phyloP scores from a whole-genome alignment of 2,113 vertebrate species.

The Ia io region DNA sequence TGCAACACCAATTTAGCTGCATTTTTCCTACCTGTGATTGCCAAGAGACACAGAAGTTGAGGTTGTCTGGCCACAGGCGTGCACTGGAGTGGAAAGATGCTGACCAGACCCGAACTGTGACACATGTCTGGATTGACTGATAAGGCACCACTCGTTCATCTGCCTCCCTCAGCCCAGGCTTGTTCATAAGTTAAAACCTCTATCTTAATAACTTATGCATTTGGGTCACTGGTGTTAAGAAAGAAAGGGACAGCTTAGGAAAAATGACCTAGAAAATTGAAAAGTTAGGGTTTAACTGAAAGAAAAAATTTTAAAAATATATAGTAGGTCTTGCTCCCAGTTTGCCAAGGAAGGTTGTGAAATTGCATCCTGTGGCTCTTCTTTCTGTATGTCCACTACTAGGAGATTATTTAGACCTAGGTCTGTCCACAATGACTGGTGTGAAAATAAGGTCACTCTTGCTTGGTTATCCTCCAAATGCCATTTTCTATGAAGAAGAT shows the following conservation, averaged over 20 bases:
- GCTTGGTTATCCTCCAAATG: neutral
- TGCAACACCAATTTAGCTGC: neutral
- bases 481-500: neutral
- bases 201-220: slow-evolving; percentile 45
- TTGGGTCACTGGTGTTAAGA: slow-evolving; percentile 48
- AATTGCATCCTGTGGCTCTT: neutral
- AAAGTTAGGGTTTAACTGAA: slow-evolving; percentile 51
- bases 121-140: neutral
- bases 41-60: neutral
- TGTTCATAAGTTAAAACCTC: neutral
- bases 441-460: neutral
- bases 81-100: neutral
- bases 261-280: slow-evolving; percentile 61
- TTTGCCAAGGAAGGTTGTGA: neutral
- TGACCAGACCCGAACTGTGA: neutral
- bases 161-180: neutral
- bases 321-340: neutral
- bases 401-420: neutral
- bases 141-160: neutral
- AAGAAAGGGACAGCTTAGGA: slow-evolving; percentile 36
- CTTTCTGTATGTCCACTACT: neutral
- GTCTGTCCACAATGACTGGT: neutral
- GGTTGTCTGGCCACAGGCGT: neutral
- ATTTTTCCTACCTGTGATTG: neutral
- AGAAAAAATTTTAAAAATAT: neutral